Evolutionary conservation across 37 sponge, comb jelly and placozoan species (phyloP).

Genomic region (Halisarca cf. caerulea): DNA sequence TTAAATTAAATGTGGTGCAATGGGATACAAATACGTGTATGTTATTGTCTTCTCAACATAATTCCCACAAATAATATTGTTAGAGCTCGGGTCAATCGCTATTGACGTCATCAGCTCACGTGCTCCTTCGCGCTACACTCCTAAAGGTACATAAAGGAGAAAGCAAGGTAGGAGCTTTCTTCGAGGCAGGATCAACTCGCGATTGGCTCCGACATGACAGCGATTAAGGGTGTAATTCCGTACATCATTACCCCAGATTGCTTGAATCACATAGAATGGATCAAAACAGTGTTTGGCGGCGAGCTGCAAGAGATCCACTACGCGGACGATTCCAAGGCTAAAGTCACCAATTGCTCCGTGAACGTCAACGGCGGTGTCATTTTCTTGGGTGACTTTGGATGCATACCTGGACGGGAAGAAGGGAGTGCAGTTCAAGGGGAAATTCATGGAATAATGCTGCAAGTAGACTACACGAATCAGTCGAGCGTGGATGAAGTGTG

Average conservation of each 20-base stretch:
- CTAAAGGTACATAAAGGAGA: no score
- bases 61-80: no score
- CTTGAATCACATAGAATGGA: conserved; percentile 57
- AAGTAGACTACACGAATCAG: conserved; percentile 21
- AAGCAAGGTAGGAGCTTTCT: no score
- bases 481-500: conserved; percentile 35
- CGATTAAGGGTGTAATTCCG: conserved; percentile 33
- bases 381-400: conserved; percentile 34
- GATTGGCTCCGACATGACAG: no score
- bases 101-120: no score
- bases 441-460: conserved; percentile 24
- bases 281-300: conserved; percentile 46
- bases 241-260: conserved; percentile 40
- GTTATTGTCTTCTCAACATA: no score
- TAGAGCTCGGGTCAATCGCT: no score
- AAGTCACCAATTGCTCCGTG: conserved; percentile 48
- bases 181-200: no score
- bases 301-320: conserved; percentile 1
- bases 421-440: neutral
- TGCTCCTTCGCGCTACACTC: no score
- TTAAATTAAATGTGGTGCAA: no score
- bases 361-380: conserved; percentile 37
- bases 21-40: no score
- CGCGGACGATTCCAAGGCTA: conserved; percentile 9
- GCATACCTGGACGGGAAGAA: neutral